Conservation (phyloP, 2,113 vertebrate genomes). For the Trochalopteron elliotii region DNA sequence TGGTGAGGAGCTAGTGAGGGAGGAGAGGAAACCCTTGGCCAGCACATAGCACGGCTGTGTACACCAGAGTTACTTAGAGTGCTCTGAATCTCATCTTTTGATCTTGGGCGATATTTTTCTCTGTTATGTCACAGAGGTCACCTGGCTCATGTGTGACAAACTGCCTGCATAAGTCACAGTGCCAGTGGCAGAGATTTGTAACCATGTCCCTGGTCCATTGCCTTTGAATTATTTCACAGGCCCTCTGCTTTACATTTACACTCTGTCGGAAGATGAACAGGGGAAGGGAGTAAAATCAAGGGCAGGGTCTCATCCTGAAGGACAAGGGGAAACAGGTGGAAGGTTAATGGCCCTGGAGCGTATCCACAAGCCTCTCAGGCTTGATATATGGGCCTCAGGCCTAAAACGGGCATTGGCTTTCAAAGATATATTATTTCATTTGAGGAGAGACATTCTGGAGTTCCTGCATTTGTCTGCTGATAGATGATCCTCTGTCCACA, state of each 20-base stretch:
- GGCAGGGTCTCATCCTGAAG: constrained; percentile 87
- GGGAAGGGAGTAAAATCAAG: constrained; percentile 87
- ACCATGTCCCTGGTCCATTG: constrained; percentile 94
- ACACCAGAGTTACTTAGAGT: constrained; percentile 55
- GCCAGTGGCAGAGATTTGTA: constrained; percentile 95
- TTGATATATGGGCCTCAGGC: constrained; percentile 98
- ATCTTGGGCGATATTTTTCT: constrained; percentile 79
- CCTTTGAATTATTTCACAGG: constrained; percentile 97
- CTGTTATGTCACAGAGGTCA: constrained; percentile 88
- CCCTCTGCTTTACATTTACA: constrained; percentile 83
- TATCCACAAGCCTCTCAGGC: constrained; percentile 96
- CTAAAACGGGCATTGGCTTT: constrained; percentile 96
- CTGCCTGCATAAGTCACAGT: constrained; percentile 87
- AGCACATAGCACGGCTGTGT: neutral
- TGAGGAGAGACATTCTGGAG: constrained; percentile 96
- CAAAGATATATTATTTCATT: constrained; percentile 99
- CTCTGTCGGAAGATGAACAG: constrained; percentile 89
- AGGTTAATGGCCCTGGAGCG: constrained; percentile 99
- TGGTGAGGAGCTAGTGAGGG: neutral
- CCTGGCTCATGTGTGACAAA: constrained; percentile 89
- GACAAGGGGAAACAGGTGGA: constrained; percentile 99
- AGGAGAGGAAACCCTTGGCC: neutral
- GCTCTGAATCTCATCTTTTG: constrained; percentile 73
- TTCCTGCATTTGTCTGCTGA: constrained; percentile 97
- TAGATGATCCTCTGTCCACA: constrained; percentile 94